A percentile compares a stretch with the other conserved stretches of the same genome.
Conservation (phyloP, 2,113 vertebrate genomes). For the Hylia prasina region DNA sequence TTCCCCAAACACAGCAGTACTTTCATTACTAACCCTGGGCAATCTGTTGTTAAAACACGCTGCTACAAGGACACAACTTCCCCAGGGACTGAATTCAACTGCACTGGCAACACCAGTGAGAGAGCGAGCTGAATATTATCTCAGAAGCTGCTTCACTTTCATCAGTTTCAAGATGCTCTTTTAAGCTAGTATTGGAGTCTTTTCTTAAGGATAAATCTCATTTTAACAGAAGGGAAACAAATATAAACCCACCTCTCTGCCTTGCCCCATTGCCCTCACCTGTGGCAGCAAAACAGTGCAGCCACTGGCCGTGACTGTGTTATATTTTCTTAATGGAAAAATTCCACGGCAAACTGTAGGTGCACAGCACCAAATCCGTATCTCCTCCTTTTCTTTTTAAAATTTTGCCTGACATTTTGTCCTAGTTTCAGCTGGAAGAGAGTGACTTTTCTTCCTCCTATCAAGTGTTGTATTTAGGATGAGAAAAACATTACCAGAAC, state of each 20-base stretch:
- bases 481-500: accelerated
- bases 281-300: not conserved
- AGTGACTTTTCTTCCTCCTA: not conserved
- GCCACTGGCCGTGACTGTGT: not conserved
- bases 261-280: not conserved
- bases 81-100: not conserved
- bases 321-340: not conserved
- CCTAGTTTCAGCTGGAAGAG: not conserved
- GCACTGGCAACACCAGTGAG: not conserved
- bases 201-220: not conserved
- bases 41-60: not conserved
- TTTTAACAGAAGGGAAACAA: not conserved
- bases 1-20: not conserved
- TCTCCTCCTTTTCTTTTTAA: not conserved
- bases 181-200: not conserved
- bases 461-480: not conserved
- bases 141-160: not conserved
- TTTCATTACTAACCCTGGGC: not conserved
- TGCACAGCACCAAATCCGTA: not conserved
- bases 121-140: not conserved
- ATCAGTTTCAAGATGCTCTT: not conserved
- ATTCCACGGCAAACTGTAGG: accelerated
- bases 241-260: not conserved
- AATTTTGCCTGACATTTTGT: not conserved
- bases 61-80: not conserved